Conservation (phyloP, 53 echinoderm and acorn worm species). For the Echinarachnius parma region DNA sequence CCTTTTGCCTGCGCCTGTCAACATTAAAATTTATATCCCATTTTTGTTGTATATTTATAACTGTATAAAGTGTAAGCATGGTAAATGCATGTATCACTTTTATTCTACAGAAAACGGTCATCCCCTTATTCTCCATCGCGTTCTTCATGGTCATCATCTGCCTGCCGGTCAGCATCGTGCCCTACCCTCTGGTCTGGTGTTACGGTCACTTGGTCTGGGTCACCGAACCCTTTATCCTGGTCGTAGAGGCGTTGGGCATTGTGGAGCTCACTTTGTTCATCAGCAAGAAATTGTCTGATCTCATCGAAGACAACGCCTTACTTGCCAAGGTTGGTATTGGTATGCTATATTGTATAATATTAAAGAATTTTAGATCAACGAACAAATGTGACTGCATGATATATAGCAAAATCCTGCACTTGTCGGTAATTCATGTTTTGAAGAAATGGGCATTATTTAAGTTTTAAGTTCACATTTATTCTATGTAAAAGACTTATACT, state of each 20-base stretch:
- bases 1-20: too few species aligned
- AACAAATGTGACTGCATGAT: too few species aligned
- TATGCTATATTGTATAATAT: too few species aligned
- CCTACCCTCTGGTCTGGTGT: conserved; percentile 75
- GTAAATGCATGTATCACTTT: neutral
- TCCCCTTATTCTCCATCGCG: conserved; percentile 71
- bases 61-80: too few species aligned
- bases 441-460: too few species aligned
- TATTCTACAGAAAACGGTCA: conserved; percentile 51
- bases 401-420: too few species aligned
- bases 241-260: conserved; percentile 81
- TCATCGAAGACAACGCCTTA: conserved; percentile 65
- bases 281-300: conserved; percentile 57
- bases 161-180: conserved; percentile 77
- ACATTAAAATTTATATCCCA: too few species aligned
- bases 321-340: conserved; percentile 69
- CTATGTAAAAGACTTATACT: too few species aligned
- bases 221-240: conserved; percentile 76
- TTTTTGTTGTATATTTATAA: too few species aligned
- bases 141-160: conserved; percentile 66
- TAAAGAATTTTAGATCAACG: too few species aligned
- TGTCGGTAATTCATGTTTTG: too few species aligned
- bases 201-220: conserved; percentile 89
- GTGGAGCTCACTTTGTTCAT: conserved; percentile 56
- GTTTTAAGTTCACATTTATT: too few species aligned